A percentile compares a stretch with the other conserved stretches of the same genome.
Evolutionary conservation across 2,113 vertebrate genomes (phyloP).

Genomic region (Benitochromis conjunctus): DNA sequence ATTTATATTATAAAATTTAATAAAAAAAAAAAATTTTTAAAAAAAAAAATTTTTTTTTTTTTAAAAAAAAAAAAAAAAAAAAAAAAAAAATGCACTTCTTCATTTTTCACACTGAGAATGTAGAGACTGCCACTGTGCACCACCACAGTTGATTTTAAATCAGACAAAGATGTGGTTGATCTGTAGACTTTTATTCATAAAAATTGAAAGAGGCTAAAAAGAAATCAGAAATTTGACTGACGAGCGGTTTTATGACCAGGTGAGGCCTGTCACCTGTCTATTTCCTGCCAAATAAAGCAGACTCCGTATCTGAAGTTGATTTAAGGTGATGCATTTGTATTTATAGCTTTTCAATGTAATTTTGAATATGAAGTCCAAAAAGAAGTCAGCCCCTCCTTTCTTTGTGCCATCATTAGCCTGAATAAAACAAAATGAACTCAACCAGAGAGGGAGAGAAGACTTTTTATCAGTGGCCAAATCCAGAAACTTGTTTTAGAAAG

Average conservation of each 20-base stretch:
- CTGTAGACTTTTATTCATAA: accelerated
- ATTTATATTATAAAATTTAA: too few species aligned
- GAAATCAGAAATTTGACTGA: neutral
- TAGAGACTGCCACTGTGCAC: neutral
- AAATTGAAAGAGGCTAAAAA: neutral
- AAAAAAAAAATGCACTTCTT: neutral
- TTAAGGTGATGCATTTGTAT: neutral
- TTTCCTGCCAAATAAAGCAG: neutral
- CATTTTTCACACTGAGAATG: neutral
- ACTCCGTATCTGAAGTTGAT: neutral
- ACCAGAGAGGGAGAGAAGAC: accelerated
- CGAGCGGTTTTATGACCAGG: neutral
- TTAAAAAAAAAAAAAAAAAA: neutral
- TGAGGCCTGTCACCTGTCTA: accelerated
- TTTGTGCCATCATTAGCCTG: accelerated
- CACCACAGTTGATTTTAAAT: neutral
- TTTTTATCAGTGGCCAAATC: neutral
- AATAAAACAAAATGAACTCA: neutral
- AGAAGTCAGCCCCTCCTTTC: too few species aligned
- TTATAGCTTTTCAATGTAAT: neutral
- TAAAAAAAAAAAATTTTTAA: neutral
- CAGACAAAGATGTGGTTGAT: neutral
- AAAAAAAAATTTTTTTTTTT: too few species aligned
- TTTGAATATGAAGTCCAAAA: neutral
- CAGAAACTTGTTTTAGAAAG: accelerated